Percentiles rank a stretch among this genome's conserved stretches.
phyloP scores from a whole-genome alignment of 2,113 vertebrate genomes.

The Pao palembangensis region DNA sequence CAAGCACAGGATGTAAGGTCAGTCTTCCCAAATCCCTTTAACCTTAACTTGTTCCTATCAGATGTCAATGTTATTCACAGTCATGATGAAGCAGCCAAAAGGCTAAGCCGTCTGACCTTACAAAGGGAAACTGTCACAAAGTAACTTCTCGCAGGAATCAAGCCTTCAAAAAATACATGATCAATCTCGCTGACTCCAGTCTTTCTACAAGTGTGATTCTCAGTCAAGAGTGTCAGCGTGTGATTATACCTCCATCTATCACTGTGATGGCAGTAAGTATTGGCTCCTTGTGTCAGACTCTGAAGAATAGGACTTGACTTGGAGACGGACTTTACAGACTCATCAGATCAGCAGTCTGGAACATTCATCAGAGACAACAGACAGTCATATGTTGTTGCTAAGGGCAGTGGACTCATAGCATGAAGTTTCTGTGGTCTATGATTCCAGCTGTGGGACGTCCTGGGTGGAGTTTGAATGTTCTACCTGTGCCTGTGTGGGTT shows the following conservation, averaged over 20 bases:
- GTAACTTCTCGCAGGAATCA: conserved; percentile 67
- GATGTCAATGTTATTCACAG: conserved; percentile 40
- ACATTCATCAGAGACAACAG: conserved; percentile 42
- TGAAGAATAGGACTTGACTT: conserved; percentile 72
- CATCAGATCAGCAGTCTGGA: conserved; percentile 62
- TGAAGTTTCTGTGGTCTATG: too few species aligned
- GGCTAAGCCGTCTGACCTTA: conserved; percentile 60
- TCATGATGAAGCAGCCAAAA: conserved; percentile 58
- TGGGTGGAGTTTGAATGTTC: too few species aligned
- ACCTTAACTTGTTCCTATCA: conserved; percentile 65
- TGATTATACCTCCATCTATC: conserved; percentile 77
- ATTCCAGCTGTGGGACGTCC: too few species aligned
- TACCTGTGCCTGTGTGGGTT: too few species aligned
- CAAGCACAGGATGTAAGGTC: conserved; percentile 34
- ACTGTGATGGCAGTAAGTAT: conserved; percentile 72
- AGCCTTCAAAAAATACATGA: conserved; percentile 60
- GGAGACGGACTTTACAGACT: conserved; percentile 66
- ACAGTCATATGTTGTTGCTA: not conserved
- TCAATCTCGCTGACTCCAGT: conserved; percentile 73
- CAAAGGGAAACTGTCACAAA: conserved; percentile 75
- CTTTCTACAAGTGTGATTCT: conserved; percentile 65
- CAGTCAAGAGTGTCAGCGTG: conserved; percentile 69
- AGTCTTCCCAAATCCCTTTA: conserved; percentile 61
- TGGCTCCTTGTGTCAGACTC: conserved; percentile 71
- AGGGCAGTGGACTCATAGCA: too few species aligned